Conservation (phyloP, 2,113 vertebrate genomes). For the Riparia riparia region DNA sequence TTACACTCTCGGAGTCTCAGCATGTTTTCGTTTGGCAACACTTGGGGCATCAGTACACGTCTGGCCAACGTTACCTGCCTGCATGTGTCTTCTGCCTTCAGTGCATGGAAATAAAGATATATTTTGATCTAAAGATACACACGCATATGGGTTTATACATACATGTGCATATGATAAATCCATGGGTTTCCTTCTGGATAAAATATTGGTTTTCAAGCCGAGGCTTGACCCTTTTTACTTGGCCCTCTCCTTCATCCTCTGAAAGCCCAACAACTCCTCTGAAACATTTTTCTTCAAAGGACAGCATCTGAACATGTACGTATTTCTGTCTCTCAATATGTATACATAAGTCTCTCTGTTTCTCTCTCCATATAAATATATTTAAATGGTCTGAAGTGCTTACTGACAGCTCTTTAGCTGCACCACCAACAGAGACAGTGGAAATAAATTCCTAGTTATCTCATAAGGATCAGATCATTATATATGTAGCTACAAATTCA, state of each 20-base stretch:
- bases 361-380: neutral
- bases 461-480: neutral
- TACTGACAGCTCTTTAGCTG: neutral
- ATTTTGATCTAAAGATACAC: neutral
- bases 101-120: neutral
- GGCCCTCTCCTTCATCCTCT: neutral
- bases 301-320: neutral
- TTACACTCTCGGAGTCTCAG: neutral
- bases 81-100: neutral
- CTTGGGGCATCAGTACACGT: neutral
- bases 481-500: neutral
- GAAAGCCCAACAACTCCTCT: neutral
- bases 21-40: neutral
- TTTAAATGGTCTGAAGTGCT: neutral
- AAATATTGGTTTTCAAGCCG: neutral
- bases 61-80: neutral
- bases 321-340: neutral
- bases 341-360: neutral
- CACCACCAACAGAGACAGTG: neutral
- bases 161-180: neutral
- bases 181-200: neutral
- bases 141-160: neutral
- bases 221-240: neutral
- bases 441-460: neutral
- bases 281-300: neutral